Base-by-base conservation (phyloP, 1,140 invertebrate species). In the Cotesia typhae region DNA sequence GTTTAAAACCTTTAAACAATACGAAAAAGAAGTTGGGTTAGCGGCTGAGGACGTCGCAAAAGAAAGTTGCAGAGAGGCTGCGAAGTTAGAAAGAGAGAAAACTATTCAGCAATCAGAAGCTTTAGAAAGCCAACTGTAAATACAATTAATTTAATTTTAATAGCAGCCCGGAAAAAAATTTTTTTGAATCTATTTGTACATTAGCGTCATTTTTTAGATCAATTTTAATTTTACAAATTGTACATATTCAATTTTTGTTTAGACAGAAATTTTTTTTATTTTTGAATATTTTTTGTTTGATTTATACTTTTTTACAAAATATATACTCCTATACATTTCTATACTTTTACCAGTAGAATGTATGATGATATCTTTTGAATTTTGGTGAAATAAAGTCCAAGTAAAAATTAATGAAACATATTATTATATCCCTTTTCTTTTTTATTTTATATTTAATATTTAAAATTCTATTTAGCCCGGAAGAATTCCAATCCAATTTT, bases 1-100 rank as follows among this genome's bases (percentile, higher is more conserved):
- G 47, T 76, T 72, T 35, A 28, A 28, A 36, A 69, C 60, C 7
- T 74, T 69, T 17, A 76, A 76, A 70, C 67, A 67, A 36, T 74
- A 76, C 61, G 75, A 74, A 14, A 59, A 69, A 47, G 64, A 74
- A 71, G 53, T 76, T 65, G 68, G 69, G 60, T 20, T 67, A 20
- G 71, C 55, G 28, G 64, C 47, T 4, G 68, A 67, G 38, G 37
- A 71, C 10, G 60, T 71, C 9, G 64, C 59, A 3, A 74, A 70
- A 71, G 37, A 61, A 36, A 65, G 73, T 52, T 70, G 69, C 55
- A 37, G 17, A 67, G 53, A 17, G 59, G 73, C 72, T 41, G 41
- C 61, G 20, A 37, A 67, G 9, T 61, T 73, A 14, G 66, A 73
- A 68, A 61, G 20, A 14, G 5, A 73, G 36, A 67, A 67, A 63